Conservation (phyloP, 2,797 vertebrate species). For the Cyprinella venusta region DNA sequence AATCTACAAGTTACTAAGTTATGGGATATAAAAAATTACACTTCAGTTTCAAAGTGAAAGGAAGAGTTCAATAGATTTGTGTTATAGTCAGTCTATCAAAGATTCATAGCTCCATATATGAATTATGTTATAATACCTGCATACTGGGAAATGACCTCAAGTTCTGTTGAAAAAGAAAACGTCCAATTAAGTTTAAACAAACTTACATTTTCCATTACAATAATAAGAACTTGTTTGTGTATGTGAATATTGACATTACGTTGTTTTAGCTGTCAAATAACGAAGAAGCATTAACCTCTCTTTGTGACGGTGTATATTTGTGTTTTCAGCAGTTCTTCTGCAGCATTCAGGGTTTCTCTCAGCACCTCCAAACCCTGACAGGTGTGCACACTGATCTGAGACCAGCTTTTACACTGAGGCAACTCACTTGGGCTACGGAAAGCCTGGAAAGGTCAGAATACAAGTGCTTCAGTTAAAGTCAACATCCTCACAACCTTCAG, state of each 20-base stretch:
- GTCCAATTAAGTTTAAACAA: background rate
- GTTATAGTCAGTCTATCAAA: background rate
- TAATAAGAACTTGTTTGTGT: too few relatives aligned
- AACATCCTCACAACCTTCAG: background rate
- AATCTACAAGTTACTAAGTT: background rate
- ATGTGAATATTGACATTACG: background rate
- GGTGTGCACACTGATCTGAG: constrained; percentile 63
- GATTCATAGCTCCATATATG: background rate
- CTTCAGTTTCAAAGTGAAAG: background rate
- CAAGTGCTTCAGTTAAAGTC: background rate
- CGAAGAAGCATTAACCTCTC: constrained; percentile 61
- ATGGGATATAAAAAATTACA: too few relatives aligned
- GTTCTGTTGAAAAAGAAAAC: constrained; percentile 63
- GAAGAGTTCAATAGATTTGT: background rate
- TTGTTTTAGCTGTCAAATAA: background rate
- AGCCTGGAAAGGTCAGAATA: constrained; percentile 56
- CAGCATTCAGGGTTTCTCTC: constrained; percentile 58
- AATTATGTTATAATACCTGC: constrained; percentile 65
- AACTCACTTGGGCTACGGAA: constrained; percentile 63
- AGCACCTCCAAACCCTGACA: constrained; percentile 66
- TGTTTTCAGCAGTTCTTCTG: constrained; percentile 61
- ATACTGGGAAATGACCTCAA: constrained; percentile 67
- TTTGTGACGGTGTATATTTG: constrained; percentile 61
- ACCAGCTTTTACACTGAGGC: constrained; percentile 56
- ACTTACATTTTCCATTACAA: background rate